phyloP scores from a whole-genome alignment of 2,113 vertebrate species.

The Pao palembangensis region DNA sequence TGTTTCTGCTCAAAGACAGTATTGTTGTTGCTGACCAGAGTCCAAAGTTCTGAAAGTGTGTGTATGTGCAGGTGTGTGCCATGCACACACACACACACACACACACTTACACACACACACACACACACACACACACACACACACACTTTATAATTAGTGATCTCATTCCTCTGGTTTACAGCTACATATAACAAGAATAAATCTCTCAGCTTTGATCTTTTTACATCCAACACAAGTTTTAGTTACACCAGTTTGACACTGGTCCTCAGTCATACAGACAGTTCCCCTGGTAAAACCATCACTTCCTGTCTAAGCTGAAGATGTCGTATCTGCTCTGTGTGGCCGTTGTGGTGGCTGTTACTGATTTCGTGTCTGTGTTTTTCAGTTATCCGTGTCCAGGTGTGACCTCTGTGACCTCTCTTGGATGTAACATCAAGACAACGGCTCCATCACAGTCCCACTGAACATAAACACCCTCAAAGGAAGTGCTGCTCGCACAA shows the following conservation, averaged over 20 bases:
- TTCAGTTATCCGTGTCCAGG: constrained; percentile 34
- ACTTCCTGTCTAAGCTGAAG: too few relatives aligned
- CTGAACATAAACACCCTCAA: too few relatives aligned
- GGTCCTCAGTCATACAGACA: too few relatives aligned
- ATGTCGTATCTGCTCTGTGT: too few relatives aligned
- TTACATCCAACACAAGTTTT: too few relatives aligned
- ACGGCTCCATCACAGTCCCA: constrained; percentile 3
- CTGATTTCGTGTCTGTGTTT: too few relatives aligned
- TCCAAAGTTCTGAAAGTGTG: constrained; percentile 51
- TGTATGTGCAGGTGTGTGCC: constrained; percentile 36
- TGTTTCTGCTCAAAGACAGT: constrained; percentile 55
- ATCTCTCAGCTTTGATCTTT: too few relatives aligned
- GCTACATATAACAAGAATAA: constrained; percentile 8
- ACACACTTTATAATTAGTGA: constrained; percentile 22
- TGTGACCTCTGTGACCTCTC: constrained; percentile 29
- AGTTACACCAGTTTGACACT: too few relatives aligned
- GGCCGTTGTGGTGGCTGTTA: too few relatives aligned
- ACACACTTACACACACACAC: constrained; percentile 4
- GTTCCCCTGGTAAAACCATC: too few relatives aligned
- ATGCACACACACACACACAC: too few relatives aligned
- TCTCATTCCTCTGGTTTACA: constrained; percentile 34
- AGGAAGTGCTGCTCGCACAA: too few relatives aligned
- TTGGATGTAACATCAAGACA: constrained; percentile 36
- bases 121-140: constrained; percentile 36
- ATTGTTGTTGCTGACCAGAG: constrained; percentile 49